These are phyloP conservation scores for Microcebus lehilahytsara DNA, from an alignment of 2,113 vertebrate species.

Conservation along the genomic window DNA sequence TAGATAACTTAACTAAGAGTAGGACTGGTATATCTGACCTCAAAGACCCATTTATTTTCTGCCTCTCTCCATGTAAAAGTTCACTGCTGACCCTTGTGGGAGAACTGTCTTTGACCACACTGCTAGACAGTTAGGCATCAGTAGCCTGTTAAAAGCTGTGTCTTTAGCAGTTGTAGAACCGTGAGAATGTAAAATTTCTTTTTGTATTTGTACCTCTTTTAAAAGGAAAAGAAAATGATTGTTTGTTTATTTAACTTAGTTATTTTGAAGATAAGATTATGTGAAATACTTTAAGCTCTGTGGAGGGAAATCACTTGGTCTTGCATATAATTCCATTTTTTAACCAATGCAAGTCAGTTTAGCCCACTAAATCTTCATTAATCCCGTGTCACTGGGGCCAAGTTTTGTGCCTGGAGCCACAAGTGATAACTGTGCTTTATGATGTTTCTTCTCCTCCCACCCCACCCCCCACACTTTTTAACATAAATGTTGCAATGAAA, in stretches of 20 bases:
- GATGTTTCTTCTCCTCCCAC: not conserved
- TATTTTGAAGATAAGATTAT: slow-evolving; percentile 50
- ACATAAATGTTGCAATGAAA: slow-evolving; percentile 54
- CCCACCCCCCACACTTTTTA: not conserved
- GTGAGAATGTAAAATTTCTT: slow-evolving; percentile 44
- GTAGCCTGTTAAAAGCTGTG: not conserved
- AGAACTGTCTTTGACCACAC: not conserved
- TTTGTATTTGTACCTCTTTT: slow-evolving; percentile 37
- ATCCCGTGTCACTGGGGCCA: not conserved
- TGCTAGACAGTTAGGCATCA: not conserved
- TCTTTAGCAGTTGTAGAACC: slow-evolving; percentile 15
- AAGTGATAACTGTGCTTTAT: not conserved
- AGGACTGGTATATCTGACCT: not conserved
- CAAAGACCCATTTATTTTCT: not conserved
- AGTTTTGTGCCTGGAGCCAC: slow-evolving; percentile 34
- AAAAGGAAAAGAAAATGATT: not conserved
- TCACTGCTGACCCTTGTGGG: not conserved
- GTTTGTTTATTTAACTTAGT: slow-evolving; percentile 52
- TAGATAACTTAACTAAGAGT: slow-evolving; percentile 33
- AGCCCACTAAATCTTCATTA: slow-evolving; percentile 37
- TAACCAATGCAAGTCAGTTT: not conserved
- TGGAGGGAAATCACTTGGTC: slow-evolving; percentile 11
- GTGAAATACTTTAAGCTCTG: slow-evolving; percentile 6
- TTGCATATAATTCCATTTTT: slow-evolving; percentile 49
- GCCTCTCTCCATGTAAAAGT: not conserved